Evolutionary conservation across 2,113 vertebrate species (phyloP).

Genomic region (Saguinus midas): DNA sequence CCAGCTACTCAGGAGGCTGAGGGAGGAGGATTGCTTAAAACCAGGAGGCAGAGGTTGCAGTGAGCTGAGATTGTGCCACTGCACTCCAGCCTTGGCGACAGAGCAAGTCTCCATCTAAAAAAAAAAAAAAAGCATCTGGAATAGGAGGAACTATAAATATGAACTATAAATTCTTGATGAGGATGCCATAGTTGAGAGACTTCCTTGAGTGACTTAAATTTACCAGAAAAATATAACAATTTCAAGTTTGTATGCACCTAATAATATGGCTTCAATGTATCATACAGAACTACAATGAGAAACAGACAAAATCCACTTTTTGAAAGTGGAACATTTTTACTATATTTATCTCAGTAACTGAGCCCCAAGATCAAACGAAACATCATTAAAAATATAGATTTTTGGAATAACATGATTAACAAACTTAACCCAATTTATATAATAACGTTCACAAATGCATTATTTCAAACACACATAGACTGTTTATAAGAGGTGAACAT

Average conservation of each 20-base stretch:
- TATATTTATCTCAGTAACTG: neutral
- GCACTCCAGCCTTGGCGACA: neutral
- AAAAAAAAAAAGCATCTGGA: neutral
- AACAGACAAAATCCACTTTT: neutral
- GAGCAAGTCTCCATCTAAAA: neutral
- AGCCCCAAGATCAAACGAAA: neutral
- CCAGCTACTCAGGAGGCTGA: too few relatives aligned
- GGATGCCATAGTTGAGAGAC: neutral
- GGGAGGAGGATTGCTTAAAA: too few relatives aligned
- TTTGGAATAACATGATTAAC: neutral
- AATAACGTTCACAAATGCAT: conserved; percentile 11
- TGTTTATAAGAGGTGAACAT: neutral
- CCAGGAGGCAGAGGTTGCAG: too few relatives aligned
- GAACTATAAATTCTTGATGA: neutral
- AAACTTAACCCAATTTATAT: neutral
- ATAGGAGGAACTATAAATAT: neutral
- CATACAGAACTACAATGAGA: neutral
- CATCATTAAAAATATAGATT: neutral
- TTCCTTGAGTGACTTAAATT: conserved; percentile 2
- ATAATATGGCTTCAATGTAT: neutral
- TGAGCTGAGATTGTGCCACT: neutral
- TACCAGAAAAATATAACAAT: neutral
- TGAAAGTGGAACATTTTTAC: conserved; percentile 1
- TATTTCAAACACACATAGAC: neutral
- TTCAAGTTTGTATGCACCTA: neutral